These are phyloP conservation scores for Heliangelus exortis DNA, from an alignment of 2,797 vertebrate species.

Conservation along the genomic window DNA sequence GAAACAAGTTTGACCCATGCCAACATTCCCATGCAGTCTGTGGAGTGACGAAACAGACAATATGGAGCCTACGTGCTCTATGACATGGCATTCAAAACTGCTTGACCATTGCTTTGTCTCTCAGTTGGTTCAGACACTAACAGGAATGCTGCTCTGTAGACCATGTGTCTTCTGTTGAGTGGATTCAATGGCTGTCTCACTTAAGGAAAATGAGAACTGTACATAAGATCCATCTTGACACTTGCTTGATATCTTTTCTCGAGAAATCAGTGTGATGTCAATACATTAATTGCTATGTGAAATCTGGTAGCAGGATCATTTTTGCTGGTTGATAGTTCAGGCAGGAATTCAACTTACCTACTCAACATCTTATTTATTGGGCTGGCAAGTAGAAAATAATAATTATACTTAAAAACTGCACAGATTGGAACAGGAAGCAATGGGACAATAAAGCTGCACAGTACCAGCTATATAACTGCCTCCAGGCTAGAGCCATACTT, in stretches of 20 bases:
- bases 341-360: not conserved
- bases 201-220: not conserved
- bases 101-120: not conserved
- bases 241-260: not conserved
- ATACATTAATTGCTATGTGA: not conserved
- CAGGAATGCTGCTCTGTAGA: not conserved
- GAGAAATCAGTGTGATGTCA: not conserved
- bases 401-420: slow-evolving; percentile 12
- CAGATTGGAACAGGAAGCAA: slow-evolving; percentile 33
- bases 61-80: not conserved
- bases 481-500: slow-evolving; percentile 20
- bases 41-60: not conserved
- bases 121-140: not conserved
- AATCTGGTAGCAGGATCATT: not conserved
- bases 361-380: slow-evolving; percentile 19
- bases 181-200: not conserved
- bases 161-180: not conserved
- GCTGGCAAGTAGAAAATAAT: slow-evolving; percentile 46
- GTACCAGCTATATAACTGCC: slow-evolving; percentile 45
- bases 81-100: not conserved
- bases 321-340: slow-evolving; percentile 13
- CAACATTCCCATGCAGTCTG: not conserved
- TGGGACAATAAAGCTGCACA: slow-evolving; percentile 28
- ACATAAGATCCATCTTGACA: not conserved
- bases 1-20: not conserved